Percentiles rank a stretch among this genome's conserved stretches.
Conservation (phyloP, 2,888 invertebrate species). For the Leistus spinibarbis region DNA sequence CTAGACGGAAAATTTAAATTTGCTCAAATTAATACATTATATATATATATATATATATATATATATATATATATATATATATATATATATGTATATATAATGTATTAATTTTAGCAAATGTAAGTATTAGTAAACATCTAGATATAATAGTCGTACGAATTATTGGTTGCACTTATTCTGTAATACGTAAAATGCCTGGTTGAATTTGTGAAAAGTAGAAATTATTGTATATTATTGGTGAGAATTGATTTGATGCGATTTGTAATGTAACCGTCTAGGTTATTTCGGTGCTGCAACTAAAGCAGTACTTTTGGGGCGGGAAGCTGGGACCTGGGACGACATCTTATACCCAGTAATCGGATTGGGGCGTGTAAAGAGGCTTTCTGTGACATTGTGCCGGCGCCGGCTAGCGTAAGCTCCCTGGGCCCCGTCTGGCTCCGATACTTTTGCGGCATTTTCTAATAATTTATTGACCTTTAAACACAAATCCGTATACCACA, state of each 20-base stretch:
- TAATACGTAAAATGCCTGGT: background rate
- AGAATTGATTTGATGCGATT: background rate
- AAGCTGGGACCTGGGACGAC: conserved; percentile 12
- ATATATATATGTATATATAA: no score
- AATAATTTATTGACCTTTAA: conserved; percentile 37
- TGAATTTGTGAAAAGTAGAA: background rate
- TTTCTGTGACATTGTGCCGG: conserved; percentile 30
- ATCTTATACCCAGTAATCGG: conserved; percentile 35
- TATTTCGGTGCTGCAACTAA: background rate
- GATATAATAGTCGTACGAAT: no score
- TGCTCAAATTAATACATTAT: no score
- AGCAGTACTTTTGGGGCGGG: background rate
- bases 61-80: no score
- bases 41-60: no score
- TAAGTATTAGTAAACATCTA: no score
- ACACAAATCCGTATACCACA: conserved; percentile 17
- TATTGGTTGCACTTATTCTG: no score
- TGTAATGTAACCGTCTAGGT: background rate
- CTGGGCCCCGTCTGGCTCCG: background rate
- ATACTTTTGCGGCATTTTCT: conserved; percentile 28
- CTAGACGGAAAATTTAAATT: no score
- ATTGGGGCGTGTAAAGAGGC: conserved; percentile 37
- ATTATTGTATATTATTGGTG: background rate
- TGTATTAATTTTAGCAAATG: no score
- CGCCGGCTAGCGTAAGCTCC: background rate